Percentiles rank a stretch among this genome's conserved stretches.
Evolutionary conservation across 2,797 vertebrate genomes (phyloP).

Genomic region (Octomys mimax): DNA sequence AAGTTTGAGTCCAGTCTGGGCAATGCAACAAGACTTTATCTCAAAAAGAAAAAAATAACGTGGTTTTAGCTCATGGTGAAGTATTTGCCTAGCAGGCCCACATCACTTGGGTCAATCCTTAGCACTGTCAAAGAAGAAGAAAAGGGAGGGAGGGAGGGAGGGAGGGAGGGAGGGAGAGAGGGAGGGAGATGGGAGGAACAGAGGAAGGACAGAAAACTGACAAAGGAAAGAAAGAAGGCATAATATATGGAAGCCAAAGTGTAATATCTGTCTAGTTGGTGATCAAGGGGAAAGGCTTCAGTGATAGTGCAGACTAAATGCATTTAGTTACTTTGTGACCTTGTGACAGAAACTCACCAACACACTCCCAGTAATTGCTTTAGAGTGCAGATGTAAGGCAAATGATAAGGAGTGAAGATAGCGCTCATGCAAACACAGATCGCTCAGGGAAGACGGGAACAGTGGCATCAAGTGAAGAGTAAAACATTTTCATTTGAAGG

Average conservation of each 20-base stretch:
- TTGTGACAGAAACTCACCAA: background rate
- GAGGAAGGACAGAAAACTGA: background rate
- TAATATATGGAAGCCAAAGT: background rate
- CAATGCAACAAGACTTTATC: background rate
- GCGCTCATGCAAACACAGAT: background rate
- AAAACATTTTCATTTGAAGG: background rate
- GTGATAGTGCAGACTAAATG: background rate
- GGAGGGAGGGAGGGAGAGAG: background rate
- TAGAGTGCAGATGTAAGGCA: background rate
- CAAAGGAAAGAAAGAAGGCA: background rate
- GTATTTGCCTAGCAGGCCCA: background rate
- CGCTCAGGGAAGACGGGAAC: background rate
- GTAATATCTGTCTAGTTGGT: background rate
- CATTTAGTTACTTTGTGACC: constrained; percentile 1
- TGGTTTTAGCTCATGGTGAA: background rate
- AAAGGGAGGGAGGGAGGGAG: background rate
- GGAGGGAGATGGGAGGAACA: no score
- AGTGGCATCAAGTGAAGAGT: background rate
- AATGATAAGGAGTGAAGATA: background rate
- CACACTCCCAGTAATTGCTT: background rate
- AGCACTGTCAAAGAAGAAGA: background rate
- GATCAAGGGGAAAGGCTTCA: background rate
- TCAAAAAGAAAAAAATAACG: background rate
- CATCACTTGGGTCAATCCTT: background rate
- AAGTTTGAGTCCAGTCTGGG: background rate